phyloP scores from a whole-genome alignment of 2,888 invertebrate genomes.

The Lottia scabra region DNA sequence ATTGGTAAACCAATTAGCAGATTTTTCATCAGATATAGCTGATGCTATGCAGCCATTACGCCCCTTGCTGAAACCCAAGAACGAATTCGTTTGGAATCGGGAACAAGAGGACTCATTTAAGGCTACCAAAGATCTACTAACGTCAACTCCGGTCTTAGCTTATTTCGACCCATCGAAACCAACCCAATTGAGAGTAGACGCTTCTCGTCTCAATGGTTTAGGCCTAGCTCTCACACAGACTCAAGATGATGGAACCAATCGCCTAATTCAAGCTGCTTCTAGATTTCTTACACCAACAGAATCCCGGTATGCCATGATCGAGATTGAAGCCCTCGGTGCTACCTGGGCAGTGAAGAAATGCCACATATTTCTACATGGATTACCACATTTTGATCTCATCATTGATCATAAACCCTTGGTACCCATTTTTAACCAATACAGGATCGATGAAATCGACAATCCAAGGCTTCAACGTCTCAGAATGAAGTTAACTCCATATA shows the following conservation, averaged over 20 bases:
- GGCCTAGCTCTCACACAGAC: constrained; percentile 1
- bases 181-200: not conserved
- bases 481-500: not conserved
- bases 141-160: not conserved
- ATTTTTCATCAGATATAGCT: not conserved
- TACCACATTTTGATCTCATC: not conserved
- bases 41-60: not conserved
- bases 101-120: not conserved
- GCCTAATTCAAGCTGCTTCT: not conserved
- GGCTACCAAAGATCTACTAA: not conserved
- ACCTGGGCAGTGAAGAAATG: too few species aligned
- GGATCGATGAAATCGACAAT: not conserved
- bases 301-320: not conserved
- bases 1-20: not conserved
- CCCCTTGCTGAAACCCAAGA: not conserved
- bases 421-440: not conserved
- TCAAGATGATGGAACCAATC: not conserved
- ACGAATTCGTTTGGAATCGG: not conserved
- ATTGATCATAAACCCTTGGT: not conserved
- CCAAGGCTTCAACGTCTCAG: not conserved
- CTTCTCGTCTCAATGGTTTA: not conserved
- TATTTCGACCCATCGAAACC: not conserved
- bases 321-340: not conserved
- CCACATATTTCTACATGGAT: not conserved
- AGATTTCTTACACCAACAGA: not conserved